Evolutionary conservation across 2,797 vertebrate species (phyloP), one percentile per base, ranked within the genome.

Genomic region (Meda fulgida): DNA sequence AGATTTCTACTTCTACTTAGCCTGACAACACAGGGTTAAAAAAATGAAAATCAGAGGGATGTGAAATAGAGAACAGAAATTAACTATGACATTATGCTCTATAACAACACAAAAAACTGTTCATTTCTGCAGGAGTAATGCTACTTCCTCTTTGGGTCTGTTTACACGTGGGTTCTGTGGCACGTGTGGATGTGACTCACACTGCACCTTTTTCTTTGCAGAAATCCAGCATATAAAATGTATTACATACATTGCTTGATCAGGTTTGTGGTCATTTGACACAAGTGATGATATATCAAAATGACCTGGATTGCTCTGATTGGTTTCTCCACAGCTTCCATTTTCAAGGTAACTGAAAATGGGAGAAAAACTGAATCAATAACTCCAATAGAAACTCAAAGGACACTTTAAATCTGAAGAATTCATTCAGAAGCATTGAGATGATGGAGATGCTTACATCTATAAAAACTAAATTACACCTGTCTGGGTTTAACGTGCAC

Each of bases 71-170:
- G 46, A 48, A 48, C 46, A 48, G 46, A 48, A 46, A 46, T 77
- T 78, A 83, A 29, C 75, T 83, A 38, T 77, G 34, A 81, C 60
- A 38, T 36, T 36, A 70, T 60, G 65, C 48, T 23, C 26, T 77
- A 58, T 84, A 84, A 70, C 29, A 67, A 29, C 21, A 78, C 46
- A 58, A 75, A 72, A 34, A 60, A 34, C 65, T 31, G 19, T 21
- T 70, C 6, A 31, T 48, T 55, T 73, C 43, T 73, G 16, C 46
- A 19, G 4, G 26, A 80, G 65, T 26, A 72, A 66, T 34, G 29
- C 43, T 48, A 73, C 71, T 85, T 88, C 87, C 80, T 84, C 77
- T 83, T 84, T 23, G 46, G 6, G 23, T 82, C 51, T 84, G 43
- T 73, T 72, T 18, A 14, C 72, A 79, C 72, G 51, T 85, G 65